These are phyloP conservation scores for Noctua pronuba DNA, from an alignment of 2,888 invertebrate species.

Conservation along the genomic window DNA sequence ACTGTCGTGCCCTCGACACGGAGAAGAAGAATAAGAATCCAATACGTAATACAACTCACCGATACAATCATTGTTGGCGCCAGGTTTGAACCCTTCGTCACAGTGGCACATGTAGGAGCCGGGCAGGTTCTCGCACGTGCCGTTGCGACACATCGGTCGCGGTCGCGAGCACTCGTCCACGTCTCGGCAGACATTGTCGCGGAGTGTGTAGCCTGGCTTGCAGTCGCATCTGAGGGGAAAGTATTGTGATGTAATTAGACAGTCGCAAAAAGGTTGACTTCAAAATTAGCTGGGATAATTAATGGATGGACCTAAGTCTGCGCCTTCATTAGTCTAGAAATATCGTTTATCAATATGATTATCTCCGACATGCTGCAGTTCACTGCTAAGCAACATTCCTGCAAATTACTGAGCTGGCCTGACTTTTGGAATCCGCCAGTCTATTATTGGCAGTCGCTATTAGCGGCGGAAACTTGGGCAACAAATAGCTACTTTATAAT, in stretches of 20 bases:
- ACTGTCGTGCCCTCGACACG: neutral
- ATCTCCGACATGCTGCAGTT: neutral
- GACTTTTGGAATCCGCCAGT: neutral
- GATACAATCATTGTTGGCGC: slow-evolving; percentile 94
- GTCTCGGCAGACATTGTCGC: slow-evolving; percentile 91
- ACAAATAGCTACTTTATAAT: neutral
- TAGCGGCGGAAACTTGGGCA: neutral
- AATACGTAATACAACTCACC: slow-evolving; percentile 82
- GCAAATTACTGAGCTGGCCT: no score
- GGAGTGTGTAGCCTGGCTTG: slow-evolving; percentile 93
- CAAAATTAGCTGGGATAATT: neutral
- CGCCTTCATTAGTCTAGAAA: neutral
- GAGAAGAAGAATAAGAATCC: neutral
- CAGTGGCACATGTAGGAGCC: slow-evolving; percentile 94
- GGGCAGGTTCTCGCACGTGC: slow-evolving; percentile 93
- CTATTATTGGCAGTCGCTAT: neutral
- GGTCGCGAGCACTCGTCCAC: slow-evolving; percentile 94
- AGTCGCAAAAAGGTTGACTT: neutral
- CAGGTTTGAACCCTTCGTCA: slow-evolving; percentile 94
- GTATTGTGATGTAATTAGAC: neutral
- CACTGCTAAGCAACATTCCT: neutral
- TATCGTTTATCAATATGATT: neutral
- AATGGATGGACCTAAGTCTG: neutral
- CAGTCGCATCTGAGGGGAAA: slow-evolving; percentile 91
- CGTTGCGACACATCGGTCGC: slow-evolving; percentile 94